These are phyloP conservation scores for Eilema sororculum DNA, from an alignment of 2,888 invertebrate species.

Conservation along the genomic window DNA sequence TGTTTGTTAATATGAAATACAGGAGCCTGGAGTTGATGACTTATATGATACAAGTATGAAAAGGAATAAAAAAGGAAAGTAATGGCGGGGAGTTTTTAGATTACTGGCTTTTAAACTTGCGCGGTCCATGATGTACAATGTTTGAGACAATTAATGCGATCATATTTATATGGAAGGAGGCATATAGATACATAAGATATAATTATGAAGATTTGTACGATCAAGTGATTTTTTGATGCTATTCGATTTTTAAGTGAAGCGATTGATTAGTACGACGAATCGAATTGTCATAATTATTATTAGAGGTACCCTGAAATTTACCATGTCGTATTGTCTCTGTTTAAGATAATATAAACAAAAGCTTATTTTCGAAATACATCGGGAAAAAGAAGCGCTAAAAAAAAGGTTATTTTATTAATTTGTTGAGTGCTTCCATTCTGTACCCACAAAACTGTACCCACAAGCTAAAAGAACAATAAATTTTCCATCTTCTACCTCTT, in stretches of 20 bases:
- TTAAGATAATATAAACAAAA: too few species aligned
- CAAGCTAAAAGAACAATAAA: too few species aligned
- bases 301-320: too few species aligned
- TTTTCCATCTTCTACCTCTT: too few species aligned
- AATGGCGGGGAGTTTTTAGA: background rate
- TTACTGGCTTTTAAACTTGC: background rate
- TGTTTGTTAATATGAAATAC: constrained; percentile 3
- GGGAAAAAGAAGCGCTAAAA: too few species aligned
- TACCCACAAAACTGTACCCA: too few species aligned
- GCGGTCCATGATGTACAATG: background rate
- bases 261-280: background rate
- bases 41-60: background rate
- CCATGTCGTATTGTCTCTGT: too few species aligned
- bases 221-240: background rate
- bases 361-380: too few species aligned
- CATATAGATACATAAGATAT: background rate
- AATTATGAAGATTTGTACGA: background rate
- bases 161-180: background rate
- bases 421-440: too few species aligned
- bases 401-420: too few species aligned
- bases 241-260: background rate
- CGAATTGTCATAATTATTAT: too few species aligned
- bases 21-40: background rate
- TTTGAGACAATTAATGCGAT: background rate
- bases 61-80: background rate